A percentile compares a stretch with the other conserved stretches of the same genome.
Conservation (phyloP, 2,888 invertebrate genomes). For the Plebejus argus region DNA sequence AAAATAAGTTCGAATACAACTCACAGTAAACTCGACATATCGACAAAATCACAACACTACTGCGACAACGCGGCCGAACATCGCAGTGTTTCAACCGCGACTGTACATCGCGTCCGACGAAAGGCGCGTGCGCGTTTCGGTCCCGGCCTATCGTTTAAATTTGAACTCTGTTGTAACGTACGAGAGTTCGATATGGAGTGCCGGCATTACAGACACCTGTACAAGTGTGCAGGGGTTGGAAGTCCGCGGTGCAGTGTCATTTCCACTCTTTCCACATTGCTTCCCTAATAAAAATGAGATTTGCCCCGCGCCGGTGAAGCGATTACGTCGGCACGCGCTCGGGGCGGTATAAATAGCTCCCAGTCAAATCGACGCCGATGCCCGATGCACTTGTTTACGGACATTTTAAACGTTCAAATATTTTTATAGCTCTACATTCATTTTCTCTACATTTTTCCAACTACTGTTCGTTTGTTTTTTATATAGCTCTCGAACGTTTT, state of each 20-base stretch:
- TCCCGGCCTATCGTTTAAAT: slow-evolving; percentile 41
- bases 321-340: slow-evolving; percentile 45
- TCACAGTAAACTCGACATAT: slow-evolving; percentile 37
- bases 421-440: neutral
- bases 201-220: slow-evolving; percentile 65
- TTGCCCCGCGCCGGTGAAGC: slow-evolving; percentile 53
- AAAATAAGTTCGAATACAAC: slow-evolving; percentile 26
- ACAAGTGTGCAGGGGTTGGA: slow-evolving; percentile 68
- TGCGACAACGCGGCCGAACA: slow-evolving; percentile 46
- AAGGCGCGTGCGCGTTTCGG: slow-evolving; percentile 52
- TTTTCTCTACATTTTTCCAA: neutral
- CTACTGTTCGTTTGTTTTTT: neutral
- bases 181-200: slow-evolving; percentile 45
- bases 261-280: slow-evolving; percentile 74
- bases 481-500: neutral
- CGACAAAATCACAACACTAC: slow-evolving; percentile 59
- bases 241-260: slow-evolving; percentile 78
- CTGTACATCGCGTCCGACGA: slow-evolving; percentile 52
- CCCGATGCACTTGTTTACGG: slow-evolving; percentile 33
- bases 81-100: slow-evolving; percentile 55
- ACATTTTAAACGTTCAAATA: neutral
- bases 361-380: slow-evolving; percentile 38
- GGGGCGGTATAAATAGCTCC: slow-evolving; percentile 41
- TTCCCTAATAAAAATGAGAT: slow-evolving; percentile 76
- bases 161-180: slow-evolving; percentile 42